Evolutionary conservation across 1,140 invertebrate species (phyloP).

Genomic region (Neodiprion virginianus): DNA sequence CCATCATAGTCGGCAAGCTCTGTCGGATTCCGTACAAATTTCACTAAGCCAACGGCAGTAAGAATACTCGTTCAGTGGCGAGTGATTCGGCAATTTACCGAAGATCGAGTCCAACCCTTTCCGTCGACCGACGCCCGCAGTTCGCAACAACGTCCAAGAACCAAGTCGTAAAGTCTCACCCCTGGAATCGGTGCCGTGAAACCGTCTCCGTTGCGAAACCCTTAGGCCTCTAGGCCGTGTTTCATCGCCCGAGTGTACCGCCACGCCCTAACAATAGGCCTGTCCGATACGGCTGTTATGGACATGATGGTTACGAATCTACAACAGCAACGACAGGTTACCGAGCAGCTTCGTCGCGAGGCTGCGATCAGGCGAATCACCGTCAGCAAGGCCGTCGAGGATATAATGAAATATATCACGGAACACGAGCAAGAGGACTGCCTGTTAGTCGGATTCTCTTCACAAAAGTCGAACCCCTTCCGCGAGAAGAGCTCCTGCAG

Average conservation of each 20-base stretch:
- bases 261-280: conserved; percentile 70
- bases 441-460: conserved; percentile 93
- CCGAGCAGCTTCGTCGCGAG: conserved; percentile 92
- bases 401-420: conserved; percentile 92
- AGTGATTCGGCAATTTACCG: no score
- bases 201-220: not conserved
- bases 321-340: conserved; percentile 90
- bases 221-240: not conserved
- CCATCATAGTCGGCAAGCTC: no score
- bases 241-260: conserved; percentile 11
- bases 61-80: no score
- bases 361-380: conserved; percentile 87
- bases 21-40: no score
- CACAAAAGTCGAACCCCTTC: conserved; percentile 97
- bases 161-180: no score
- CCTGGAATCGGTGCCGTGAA: no score
- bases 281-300: conserved; percentile 85
- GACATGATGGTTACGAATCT: conserved; percentile 90
- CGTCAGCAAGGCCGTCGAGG: conserved; percentile 88
- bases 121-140: no score
- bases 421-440: conserved; percentile 95
- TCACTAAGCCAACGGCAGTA: no score
- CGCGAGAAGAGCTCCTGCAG: conserved; percentile 94
- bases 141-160: no score
- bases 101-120: no score